Percentiles rank a stretch among this genome's conserved stretches.
phyloP scores from a whole-genome alignment of 30 jellyfish, hydroid and myxozoan species.

The Cassiopea xamachana region DNA sequence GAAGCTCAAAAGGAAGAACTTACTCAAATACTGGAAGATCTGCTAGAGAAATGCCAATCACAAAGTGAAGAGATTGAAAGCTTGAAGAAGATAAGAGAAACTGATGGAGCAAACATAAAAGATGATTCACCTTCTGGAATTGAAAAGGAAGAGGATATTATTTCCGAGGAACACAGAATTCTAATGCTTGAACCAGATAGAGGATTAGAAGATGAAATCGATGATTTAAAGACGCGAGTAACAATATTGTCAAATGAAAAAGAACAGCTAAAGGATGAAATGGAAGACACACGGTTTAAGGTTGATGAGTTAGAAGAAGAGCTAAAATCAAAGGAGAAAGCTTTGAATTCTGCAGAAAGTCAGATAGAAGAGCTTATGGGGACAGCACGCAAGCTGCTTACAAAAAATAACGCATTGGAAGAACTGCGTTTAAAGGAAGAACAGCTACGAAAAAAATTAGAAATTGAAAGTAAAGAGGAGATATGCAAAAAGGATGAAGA shows the following conservation, averaged over 20 bases:
- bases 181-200: conserved; percentile 10
- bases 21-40: conserved; percentile 40
- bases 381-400: neutral
- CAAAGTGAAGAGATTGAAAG: conserved; percentile 21
- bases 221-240: conserved; percentile 6
- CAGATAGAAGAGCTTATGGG: conserved; percentile 62
- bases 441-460: neutral
- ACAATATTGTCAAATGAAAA: conserved; percentile 17
- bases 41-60: conserved; percentile 33
- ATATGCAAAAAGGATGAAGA: neutral
- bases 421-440: neutral
- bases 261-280: conserved; percentile 1
- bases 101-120: conserved; percentile 17
- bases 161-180: conserved; percentile 3
- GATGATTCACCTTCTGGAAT: neutral
- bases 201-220: conserved; percentile 16
- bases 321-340: conserved; percentile 4
- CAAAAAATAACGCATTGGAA: conserved; percentile 6
- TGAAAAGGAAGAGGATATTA: neutral
- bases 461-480: neutral
- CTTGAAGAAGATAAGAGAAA: neutral
- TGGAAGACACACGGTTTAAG: neutral
- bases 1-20: conserved; percentile 43
- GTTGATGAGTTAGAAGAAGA: neutral
- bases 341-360: conserved; percentile 42